Base-by-base conservation (phyloP, 2,888 invertebrate genomes). In the Blastobasis adustella region DNA sequence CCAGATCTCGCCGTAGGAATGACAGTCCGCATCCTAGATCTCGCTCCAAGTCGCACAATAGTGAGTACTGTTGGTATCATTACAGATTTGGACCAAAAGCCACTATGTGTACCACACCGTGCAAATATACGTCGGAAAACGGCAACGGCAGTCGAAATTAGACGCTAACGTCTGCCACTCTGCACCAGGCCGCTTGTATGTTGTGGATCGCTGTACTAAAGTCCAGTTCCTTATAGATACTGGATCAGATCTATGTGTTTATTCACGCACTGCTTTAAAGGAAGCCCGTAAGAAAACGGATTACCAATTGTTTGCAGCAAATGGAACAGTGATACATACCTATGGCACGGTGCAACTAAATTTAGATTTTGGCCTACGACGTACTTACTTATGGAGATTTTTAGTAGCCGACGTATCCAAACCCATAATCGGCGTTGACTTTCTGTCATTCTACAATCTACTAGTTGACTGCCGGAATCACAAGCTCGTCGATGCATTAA, bases 361-460 rank as follows among this genome's bases (percentile, higher is more conserved):
- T 6, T 42, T 49, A 5, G 37, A 49, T 10, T 51, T 8, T 10
- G 51, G 49, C 1, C 23, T 56, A 10, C 38, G 51, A 8, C 43
- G 47, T 8, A 39, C 23, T 23, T 68, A 65, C 39, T 39, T 47
- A 0, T 71, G 69, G 67, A 51, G 53, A 6, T 73, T 72, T 53
- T 51, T 64, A 51, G 46, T 58, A 48, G 43, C 49, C 55, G 37
- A 53, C 54, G 10, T 59, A 0, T 37, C 45, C 0, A 62, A 59
- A 40, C 64, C 72, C 0, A 73, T 75, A 7, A 71, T 72, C 37
- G 67, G 69, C 1, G 69, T 61, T 3, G 69, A 73, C 54, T 72
- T 76, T 51, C 50, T 73, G 8, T 39, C 46, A 0, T 57, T 63
- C 48, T 72, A 59, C 51, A 59, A 59, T 7, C 52, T 75, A 0